Evolutionary conservation across 2,797 vertebrate genomes (phyloP).

Genomic region (Chelmon rostratus): DNA sequence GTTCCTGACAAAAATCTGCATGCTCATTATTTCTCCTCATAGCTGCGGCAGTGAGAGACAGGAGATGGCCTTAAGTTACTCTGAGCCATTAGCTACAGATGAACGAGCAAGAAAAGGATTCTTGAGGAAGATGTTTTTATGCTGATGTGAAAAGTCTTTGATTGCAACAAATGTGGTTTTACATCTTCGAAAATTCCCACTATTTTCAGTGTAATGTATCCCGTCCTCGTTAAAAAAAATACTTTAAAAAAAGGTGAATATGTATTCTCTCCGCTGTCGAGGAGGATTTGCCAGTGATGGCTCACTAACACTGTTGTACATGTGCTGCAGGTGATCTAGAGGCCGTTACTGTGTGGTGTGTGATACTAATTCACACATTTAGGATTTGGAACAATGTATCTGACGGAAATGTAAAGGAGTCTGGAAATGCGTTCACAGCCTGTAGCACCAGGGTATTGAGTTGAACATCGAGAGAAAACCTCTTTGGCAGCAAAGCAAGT

Average conservation of each 20-base stretch:
- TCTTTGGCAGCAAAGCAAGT: not conserved
- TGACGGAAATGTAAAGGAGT: slow-evolving; percentile 3
- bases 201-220: slow-evolving; percentile 16
- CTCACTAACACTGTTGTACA: slow-evolving; percentile 12
- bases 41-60: slow-evolving; percentile 42
- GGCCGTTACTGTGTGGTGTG: slow-evolving; percentile 6
- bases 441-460: not conserved
- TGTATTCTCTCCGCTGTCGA: slow-evolving; percentile 12
- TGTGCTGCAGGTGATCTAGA: slow-evolving; percentile 16
- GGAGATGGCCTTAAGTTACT: slow-evolving; percentile 60
- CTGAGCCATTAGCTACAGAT: slow-evolving; percentile 61
- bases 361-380: slow-evolving; percentile 34
- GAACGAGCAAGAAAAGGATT: slow-evolving; percentile 48
- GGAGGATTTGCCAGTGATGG: slow-evolving; percentile 8
- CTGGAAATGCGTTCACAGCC: slow-evolving; percentile 12
- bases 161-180: slow-evolving; percentile 47
- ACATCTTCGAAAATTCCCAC: slow-evolving; percentile 20
- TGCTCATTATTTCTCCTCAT: slow-evolving; percentile 69
- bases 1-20: slow-evolving; percentile 50
- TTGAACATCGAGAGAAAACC: not conserved
- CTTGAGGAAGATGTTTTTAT: slow-evolving; percentile 38
- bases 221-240: slow-evolving; percentile 10
- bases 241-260: slow-evolving; percentile 7
- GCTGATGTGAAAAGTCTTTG: slow-evolving; percentile 41
- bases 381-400: slow-evolving; percentile 8